Evolutionary conservation across 2,797 vertebrate species (phyloP), one percentile per base, ranked within the genome.

Genomic region (Argyrosomus regius): DNA sequence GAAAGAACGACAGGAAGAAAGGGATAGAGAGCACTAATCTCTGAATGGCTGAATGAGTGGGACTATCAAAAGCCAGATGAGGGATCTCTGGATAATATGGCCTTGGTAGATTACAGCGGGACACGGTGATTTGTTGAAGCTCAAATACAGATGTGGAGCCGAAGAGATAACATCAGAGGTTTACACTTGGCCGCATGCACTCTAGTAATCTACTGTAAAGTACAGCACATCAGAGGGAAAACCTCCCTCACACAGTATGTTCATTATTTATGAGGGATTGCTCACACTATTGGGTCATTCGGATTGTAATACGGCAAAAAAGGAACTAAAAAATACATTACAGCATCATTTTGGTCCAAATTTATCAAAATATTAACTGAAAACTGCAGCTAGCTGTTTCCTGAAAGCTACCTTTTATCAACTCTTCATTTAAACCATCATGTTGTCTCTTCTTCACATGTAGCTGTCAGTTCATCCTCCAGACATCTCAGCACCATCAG

Each of bases 61-160:
- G 77, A 84, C 83, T 85, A 87, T 89, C 85, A 83, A 75, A 83
- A 85, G 77, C 87, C 87, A 88, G 84, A 88, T 91, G 86, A 75
- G 54, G 72, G 83, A 68, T 87, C 75, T 77, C 43, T 53, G 54
- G 52, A 46, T 87, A 59, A 84, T 72, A 63, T 81, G 87, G 68
- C 74, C 73, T 18, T n/a, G 75, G 67, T 83, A 90, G 93, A 92
- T 93, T 93, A 88, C 70, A 68, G 77, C 16, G 5, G 70, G 66
- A 63, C 52, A 3, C 64, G 72, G 73, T 72, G 82, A 93, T 91
- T 91, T 86, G 80, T 82, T 70, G 68, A 53, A 81, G 85, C 85
- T 86, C 87, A 77, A 54, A 79, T 83, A 65, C 87, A 92, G 86
- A 89, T 91, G 90, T 89, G 87, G 57, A 66, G 66, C 73, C 18